Percentiles rank a stretch among this genome's conserved stretches.
Conservation (phyloP, 2,113 vertebrate species). For the Sporophila hypoxantha region DNA sequence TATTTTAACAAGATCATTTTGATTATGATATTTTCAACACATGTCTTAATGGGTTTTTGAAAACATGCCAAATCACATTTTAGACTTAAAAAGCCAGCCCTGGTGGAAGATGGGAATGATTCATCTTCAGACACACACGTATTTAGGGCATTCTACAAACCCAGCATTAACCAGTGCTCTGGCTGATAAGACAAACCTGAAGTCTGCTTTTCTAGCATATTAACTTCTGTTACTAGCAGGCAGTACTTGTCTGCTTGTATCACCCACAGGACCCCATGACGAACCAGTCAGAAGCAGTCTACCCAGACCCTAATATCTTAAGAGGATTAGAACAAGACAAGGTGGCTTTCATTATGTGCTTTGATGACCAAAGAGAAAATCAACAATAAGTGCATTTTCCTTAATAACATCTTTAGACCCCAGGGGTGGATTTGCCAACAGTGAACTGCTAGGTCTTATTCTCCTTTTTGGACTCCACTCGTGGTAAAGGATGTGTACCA, state of each 20-base stretch:
- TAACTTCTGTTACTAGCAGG: background rate
- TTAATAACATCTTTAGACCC: background rate
- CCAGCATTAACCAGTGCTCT: background rate
- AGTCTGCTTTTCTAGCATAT: background rate
- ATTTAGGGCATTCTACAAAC: background rate
- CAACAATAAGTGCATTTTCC: background rate
- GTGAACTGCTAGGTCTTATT: background rate
- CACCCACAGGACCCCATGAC: background rate
- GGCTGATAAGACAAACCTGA: background rate
- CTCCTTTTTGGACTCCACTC: background rate
- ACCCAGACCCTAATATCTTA: background rate
- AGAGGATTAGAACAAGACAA: background rate
- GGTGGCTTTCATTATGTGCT: background rate
- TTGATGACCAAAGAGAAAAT: background rate
- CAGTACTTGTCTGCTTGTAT: background rate
- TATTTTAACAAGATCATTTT: constrained; percentile 15
- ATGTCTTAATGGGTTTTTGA: background rate
- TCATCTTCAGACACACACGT: background rate
- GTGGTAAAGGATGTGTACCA: background rate
- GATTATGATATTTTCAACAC: background rate
- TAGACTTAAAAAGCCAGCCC: background rate
- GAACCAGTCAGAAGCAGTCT: background rate
- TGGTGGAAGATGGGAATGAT: background rate
- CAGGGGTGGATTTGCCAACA: background rate
- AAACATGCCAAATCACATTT: background rate